Evolutionary conservation across 1,140 invertebrate species (phyloP).

Genomic region (Galleria mellonella): DNA sequence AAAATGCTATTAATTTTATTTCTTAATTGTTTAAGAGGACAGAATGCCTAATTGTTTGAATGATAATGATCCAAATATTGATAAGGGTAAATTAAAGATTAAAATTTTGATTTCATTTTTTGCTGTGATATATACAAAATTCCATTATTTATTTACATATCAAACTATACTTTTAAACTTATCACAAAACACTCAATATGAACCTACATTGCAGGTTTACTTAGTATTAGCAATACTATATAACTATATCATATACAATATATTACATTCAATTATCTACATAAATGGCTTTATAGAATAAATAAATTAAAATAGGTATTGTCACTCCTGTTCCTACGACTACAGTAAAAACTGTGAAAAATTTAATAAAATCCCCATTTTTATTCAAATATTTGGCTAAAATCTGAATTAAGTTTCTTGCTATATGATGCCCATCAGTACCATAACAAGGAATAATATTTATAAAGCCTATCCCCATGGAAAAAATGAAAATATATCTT

Average conservation of each 20-base stretch:
- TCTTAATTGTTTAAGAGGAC: too few species aligned
- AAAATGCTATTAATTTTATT: too few species aligned
- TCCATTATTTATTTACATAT: too few species aligned
- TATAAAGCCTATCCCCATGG: slow-evolving; percentile 90
- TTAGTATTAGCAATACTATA: neutral
- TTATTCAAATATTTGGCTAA: slow-evolving; percentile 57
- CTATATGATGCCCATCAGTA: slow-evolving; percentile 93
- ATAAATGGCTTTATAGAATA: slow-evolving; percentile 55
- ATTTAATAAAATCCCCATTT: slow-evolving; percentile 60
- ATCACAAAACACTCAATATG: too few species aligned
- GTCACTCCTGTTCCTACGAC: slow-evolving; percentile 56
- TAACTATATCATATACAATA: neutral
- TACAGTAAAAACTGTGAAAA: slow-evolving; percentile 54
- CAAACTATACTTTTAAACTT: too few species aligned
- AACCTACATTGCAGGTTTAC: neutral
- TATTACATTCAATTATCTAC: slow-evolving; percentile 21
- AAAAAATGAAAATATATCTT: slow-evolving; percentile 90
- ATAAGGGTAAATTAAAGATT: too few species aligned
- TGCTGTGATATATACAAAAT: too few species aligned
- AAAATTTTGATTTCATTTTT: too few species aligned
- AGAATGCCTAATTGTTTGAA: too few species aligned
- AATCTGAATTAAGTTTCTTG: slow-evolving; percentile 64
- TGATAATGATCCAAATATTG: too few species aligned
- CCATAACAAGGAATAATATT: slow-evolving; percentile 96
- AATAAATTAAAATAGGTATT: slow-evolving; percentile 48